Conservation (phyloP, 2,113 vertebrate genomes). For the Petaurus breviceps region DNA sequence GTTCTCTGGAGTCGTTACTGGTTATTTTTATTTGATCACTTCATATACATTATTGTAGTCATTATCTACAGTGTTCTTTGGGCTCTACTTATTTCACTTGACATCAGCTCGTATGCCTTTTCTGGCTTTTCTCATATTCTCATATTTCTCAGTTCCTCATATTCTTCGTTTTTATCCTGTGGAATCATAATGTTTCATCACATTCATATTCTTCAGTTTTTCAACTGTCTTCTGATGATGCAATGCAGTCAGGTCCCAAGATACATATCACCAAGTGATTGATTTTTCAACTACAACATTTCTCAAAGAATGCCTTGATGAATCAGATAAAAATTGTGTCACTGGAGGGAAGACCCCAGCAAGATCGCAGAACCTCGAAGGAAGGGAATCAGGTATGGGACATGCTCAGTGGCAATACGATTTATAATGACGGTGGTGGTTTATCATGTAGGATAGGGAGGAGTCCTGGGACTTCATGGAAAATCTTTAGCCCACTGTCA, state of each 20-base stretch:
- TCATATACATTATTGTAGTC: neutral
- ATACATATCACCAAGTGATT: neutral
- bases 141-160: neutral
- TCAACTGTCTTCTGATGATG: no score
- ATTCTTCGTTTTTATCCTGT: neutral
- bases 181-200: neutral
- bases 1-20: neutral
- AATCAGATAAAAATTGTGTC: neutral
- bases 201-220: no score
- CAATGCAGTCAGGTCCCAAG: neutral
- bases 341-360: no score
- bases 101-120: neutral
- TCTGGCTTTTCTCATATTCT: neutral
- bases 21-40: neutral
- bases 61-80: neutral
- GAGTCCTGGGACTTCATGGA: no score
- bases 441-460: no score
- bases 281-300: neutral
- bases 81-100: neutral
- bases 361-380: neutral
- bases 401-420: no score
- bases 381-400: neutral
- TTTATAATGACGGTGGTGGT: no score
- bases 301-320: neutral
- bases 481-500: no score